phyloP scores from a whole-genome alignment of 2,797 vertebrate species.

The Decapterus maruadsi region DNA sequence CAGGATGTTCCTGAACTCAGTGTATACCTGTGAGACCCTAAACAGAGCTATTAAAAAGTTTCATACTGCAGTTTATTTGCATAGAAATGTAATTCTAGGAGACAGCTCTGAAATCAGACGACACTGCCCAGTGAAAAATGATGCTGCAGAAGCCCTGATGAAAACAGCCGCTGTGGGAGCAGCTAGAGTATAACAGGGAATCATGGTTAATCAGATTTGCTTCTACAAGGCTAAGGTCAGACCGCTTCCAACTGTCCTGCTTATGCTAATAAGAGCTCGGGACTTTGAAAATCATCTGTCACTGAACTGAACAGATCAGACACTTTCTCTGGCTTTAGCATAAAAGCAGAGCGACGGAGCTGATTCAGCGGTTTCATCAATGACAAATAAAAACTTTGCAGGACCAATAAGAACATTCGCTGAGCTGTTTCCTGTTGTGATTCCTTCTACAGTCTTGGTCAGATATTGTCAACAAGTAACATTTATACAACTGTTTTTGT shows the following conservation, averaged over 20 bases:
- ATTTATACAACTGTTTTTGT: neutral
- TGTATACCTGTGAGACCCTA: too few species aligned
- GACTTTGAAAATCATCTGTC: conserved; percentile 37
- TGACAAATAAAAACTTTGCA: neutral
- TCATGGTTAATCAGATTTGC: conserved; percentile 47
- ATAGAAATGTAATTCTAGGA: too few species aligned
- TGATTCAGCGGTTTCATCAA: conserved; percentile 14
- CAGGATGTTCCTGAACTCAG: too few species aligned
- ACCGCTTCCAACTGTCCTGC: conserved; percentile 35
- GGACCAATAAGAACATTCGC: neutral
- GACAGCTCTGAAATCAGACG: too few species aligned
- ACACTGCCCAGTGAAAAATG: too few species aligned
- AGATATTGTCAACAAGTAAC: neutral
- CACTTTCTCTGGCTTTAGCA: conserved; percentile 6
- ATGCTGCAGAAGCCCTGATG: too few species aligned
- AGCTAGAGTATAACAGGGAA: too few species aligned
- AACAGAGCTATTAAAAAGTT: neutral
- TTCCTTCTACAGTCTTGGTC: neutral
- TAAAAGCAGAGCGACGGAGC: conserved; percentile 9
- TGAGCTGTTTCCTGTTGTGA: neutral
- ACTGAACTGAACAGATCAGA: conserved; percentile 31
- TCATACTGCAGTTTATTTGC: too few species aligned
- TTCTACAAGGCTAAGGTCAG: conserved; percentile 50
- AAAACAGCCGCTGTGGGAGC: too few species aligned
- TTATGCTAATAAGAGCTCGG: conserved; percentile 38